Conservation (phyloP, 2,888 invertebrate species). For the Nomada goodeniana region DNA sequence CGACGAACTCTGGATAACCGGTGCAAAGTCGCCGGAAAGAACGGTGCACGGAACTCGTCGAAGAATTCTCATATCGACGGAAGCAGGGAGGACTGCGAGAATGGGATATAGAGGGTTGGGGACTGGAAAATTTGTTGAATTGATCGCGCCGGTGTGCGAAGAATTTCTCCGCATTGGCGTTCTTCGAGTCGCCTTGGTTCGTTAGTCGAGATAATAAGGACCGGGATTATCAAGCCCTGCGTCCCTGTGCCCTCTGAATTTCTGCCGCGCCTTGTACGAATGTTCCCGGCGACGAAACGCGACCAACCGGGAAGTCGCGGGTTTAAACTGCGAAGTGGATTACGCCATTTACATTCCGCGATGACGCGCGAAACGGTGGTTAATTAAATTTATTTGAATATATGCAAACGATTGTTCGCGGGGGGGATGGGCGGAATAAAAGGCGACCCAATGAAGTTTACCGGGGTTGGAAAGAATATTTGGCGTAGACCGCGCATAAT, state of each 20-base stretch:
- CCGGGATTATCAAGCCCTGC: neutral
- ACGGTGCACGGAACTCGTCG: constrained; percentile 63
- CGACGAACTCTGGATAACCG: constrained; percentile 16
- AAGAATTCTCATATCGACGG: constrained; percentile 79
- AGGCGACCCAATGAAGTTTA: too few species aligned
- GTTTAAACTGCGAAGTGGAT: neutral
- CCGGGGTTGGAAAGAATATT: constrained; percentile 25
- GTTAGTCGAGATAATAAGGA: constrained; percentile 26
- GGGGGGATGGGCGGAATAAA: neutral
- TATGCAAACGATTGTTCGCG: neutral
- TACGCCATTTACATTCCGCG: neutral
- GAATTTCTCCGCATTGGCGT: constrained; percentile 17
- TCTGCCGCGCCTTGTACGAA: neutral
- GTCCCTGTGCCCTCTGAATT: neutral
- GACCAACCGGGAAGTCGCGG: neutral
- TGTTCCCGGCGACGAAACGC: neutral
- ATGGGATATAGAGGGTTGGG: neutral
- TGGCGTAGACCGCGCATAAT: neutral
- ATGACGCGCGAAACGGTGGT: neutral
- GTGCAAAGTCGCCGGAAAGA: neutral
- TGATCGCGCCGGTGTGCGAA: neutral
- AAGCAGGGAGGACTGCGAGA: neutral
- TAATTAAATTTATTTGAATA: constrained; percentile 38
- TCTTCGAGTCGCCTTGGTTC: constrained; percentile 8
- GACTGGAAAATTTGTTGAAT: constrained; percentile 36